phyloP scores from a whole-genome alignment of 2,888 invertebrate genomes.

The Dryocosmus kuriphilus region DNA sequence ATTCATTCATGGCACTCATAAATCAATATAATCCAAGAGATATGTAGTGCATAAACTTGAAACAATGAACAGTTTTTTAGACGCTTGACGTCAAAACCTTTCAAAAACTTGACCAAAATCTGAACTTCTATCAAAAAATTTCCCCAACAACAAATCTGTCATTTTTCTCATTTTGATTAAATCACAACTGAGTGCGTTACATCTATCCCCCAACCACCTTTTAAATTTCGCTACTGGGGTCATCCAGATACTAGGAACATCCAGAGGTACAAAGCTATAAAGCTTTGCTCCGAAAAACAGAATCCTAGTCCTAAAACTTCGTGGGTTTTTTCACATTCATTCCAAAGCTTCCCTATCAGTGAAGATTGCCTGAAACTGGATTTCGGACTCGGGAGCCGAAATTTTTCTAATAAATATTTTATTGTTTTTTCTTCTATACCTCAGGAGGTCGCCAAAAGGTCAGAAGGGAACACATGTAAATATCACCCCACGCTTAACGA shows the following conservation, averaged over 20 bases:
- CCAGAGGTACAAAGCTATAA: too few species aligned
- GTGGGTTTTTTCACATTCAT: not conserved
- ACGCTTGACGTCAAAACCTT: not conserved
- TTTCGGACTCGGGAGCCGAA: not conserved
- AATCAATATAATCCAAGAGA: not conserved
- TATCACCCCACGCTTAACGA: conserved; percentile 61
- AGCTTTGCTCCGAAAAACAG: not conserved
- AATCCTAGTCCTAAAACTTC: not conserved
- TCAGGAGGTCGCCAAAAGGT: not conserved
- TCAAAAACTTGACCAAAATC: not conserved
- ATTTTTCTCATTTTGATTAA: not conserved
- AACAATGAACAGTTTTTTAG: not conserved
- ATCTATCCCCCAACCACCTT: not conserved
- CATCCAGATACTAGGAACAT: not conserved
- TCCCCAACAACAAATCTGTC: not conserved
- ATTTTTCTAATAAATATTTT: not conserved
- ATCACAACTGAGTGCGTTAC: not conserved
- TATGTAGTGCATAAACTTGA: not conserved
- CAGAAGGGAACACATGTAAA: conserved; percentile 54
- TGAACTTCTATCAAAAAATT: not conserved
- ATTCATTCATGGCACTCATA: not conserved
- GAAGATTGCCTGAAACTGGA: not conserved
- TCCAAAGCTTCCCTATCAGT: not conserved
- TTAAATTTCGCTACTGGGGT: not conserved
- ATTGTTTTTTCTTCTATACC: not conserved